These are phyloP conservation scores for Tipula confusa DNA, from an alignment of 2,888 invertebrate species.

Conservation along the genomic window DNA sequence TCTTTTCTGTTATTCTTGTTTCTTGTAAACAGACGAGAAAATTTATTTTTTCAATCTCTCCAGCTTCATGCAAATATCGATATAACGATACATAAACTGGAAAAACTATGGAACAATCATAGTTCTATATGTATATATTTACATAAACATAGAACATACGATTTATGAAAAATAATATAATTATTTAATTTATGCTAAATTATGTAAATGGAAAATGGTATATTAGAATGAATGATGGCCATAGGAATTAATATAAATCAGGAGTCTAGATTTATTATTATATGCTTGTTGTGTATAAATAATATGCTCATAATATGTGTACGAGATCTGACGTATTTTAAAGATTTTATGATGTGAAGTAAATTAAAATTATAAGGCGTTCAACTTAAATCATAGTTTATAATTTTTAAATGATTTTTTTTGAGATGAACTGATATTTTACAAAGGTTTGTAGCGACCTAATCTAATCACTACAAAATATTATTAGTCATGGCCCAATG, in stretches of 20 bases:
- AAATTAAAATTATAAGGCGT: not conserved
- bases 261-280: not conserved
- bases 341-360: not conserved
- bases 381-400: not conserved
- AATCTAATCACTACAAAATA: no score
- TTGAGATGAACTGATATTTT: no score
- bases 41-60: not conserved
- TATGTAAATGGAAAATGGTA: constrained; percentile 25
- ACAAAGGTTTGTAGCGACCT: no score
- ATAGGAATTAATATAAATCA: constrained; percentile 12
- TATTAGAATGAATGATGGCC: constrained; percentile 25
- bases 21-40: not conserved
- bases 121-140: not conserved
- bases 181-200: constrained; percentile 25
- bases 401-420: not conserved
- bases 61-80: not conserved
- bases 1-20: not conserved
- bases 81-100: not conserved
- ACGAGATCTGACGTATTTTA: not conserved
- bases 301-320: no score
- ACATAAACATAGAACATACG: not conserved
- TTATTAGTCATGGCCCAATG: no score
- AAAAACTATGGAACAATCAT: not conserved
- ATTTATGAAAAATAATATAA: constrained; percentile 25
- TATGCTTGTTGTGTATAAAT: no score